These are phyloP conservation scores for Papilio helenus DNA, from an alignment of 1,140 invertebrate genomes.

Conservation along the genomic window DNA sequence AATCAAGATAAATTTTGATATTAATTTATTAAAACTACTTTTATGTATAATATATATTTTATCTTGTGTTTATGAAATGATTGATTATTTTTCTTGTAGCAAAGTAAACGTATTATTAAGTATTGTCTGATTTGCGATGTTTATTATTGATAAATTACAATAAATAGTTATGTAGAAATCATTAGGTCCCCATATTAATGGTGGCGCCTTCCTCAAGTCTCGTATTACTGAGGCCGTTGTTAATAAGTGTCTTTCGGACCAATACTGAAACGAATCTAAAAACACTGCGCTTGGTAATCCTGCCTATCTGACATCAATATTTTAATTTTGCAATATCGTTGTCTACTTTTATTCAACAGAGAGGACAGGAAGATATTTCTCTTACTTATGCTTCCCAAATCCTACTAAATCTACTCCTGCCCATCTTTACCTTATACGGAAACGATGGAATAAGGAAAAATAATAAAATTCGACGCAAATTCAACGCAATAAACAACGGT, in stretches of 20 bases:
- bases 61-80: not conserved
- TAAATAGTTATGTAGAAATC: constrained; percentile 3
- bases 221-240: not conserved
- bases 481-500: not conserved
- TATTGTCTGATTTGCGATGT: not conserved
- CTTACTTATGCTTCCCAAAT: too few species aligned
- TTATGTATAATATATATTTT: not conserved
- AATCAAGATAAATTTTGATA: not conserved
- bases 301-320: too few species aligned
- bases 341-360: too few species aligned
- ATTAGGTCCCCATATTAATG: constrained; percentile 2
- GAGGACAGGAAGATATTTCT: too few species aligned
- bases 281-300: too few species aligned
- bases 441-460: too few species aligned
- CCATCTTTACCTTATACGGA: too few species aligned
- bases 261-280: not conserved
- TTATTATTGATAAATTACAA: not conserved
- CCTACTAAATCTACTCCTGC: too few species aligned
- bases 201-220: not conserved
- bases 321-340: too few species aligned
- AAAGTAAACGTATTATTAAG: not conserved
- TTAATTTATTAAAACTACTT: not conserved
- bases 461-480: not conserved
- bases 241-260: not conserved
- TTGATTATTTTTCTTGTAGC: not conserved